phyloP scores from a whole-genome alignment of 1,140 invertebrate species.

The Colletes latitarsis region DNA sequence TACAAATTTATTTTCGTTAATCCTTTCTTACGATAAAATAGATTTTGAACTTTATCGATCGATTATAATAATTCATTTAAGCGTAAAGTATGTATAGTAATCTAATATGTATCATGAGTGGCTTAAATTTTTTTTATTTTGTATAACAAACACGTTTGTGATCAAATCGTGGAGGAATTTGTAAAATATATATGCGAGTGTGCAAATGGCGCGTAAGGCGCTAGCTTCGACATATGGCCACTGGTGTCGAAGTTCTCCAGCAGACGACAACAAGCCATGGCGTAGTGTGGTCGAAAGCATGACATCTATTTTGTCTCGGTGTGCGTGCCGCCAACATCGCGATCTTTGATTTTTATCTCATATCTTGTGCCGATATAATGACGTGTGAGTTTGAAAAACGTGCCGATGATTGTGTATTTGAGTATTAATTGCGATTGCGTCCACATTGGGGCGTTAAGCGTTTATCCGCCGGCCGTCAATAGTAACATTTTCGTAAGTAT shows the following conservation, averaged over 20 bases:
- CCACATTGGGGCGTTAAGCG: neutral
- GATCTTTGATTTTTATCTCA: neutral
- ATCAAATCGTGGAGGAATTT: neutral
- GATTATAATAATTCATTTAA: neutral
- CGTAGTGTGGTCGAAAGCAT: slow-evolving; percentile 1
- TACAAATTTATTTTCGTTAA: neutral
- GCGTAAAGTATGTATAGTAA: neutral
- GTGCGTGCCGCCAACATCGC: neutral
- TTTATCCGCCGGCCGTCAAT: slow-evolving; percentile 12
- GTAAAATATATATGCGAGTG: neutral
- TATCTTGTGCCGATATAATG: neutral
- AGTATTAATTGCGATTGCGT: neutral
- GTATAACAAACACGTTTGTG: neutral
- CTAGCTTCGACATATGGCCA: slow-evolving; percentile 20
- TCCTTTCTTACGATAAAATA: neutral
- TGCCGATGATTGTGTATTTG: neutral
- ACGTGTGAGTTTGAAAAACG: neutral
- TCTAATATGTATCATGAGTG: neutral
- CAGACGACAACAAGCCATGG: slow-evolving; percentile 29
- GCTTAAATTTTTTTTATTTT: too few relatives aligned
- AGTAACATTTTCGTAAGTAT: slow-evolving; percentile 34
- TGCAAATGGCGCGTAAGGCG: neutral
- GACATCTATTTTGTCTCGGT: neutral
- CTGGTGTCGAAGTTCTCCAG: slow-evolving; percentile 16
- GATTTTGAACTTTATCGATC: neutral